A percentile compares a stretch with the other conserved stretches of the same genome.
phyloP scores from a whole-genome alignment of 2,888 invertebrate genomes.

The Spialia ferax region DNA sequence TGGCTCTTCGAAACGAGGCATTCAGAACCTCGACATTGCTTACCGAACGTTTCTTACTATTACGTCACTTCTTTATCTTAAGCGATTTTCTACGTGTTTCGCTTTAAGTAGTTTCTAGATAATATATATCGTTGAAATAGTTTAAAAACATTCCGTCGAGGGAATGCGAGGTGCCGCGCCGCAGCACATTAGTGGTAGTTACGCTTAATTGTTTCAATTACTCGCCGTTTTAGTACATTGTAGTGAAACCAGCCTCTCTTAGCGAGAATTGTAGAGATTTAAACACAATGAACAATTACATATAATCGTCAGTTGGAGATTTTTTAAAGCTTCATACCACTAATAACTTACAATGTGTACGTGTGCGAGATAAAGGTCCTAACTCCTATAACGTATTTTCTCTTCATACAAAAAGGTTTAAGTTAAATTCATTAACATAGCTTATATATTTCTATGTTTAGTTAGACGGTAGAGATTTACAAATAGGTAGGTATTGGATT shows the following conservation, averaged over 20 bases:
- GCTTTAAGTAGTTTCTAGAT: neutral
- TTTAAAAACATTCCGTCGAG: neutral
- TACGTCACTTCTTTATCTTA: constrained; percentile 24
- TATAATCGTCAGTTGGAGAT: neutral
- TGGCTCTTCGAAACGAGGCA: neutral
- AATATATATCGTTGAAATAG: neutral
- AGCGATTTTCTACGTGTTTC: neutral
- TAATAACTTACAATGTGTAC: neutral
- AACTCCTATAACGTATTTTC: neutral
- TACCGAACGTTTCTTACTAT: constrained; percentile 9
- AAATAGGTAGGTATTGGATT: too few relatives aligned
- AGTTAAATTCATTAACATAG: too few relatives aligned
- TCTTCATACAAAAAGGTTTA: neutral
- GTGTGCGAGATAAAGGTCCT: too few relatives aligned
- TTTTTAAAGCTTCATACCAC: neutral
- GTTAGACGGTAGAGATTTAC: too few relatives aligned
- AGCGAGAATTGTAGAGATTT: constrained; percentile 12
- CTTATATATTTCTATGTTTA: too few relatives aligned
- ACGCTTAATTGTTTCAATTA: constrained; percentile 8
- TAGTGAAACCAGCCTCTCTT: constrained; percentile 6
- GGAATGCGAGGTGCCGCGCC: neutral
- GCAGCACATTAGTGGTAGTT: neutral
- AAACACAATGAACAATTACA: neutral
- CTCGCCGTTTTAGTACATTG: neutral
- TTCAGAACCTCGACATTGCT: constrained; percentile 5